These are phyloP conservation scores for Apodemia zela DNA, from an alignment of 2,888 invertebrate species.

Conservation along the genomic window DNA sequence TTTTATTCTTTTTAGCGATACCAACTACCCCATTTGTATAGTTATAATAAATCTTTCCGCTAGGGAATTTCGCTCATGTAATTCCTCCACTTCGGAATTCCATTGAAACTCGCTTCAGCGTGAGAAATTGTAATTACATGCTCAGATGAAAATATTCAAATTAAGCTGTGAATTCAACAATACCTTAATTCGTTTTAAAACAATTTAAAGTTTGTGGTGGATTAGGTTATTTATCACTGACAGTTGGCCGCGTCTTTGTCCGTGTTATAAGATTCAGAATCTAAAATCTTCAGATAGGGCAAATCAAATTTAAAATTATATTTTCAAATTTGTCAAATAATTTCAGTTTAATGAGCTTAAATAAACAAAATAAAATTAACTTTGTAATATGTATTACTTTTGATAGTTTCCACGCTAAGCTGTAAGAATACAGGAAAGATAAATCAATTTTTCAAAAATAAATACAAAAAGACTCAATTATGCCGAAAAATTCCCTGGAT, in stretches of 20 bases:
- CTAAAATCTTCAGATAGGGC: too few species aligned
- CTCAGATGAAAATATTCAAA: slow-evolving; percentile 53
- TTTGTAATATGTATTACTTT: too few species aligned
- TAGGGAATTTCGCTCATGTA: slow-evolving; percentile 30
- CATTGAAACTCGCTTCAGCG: slow-evolving; percentile 39
- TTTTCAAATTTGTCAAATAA: too few species aligned
- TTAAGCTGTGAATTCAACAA: slow-evolving; percentile 43
- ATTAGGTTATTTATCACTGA: slow-evolving; percentile 9
- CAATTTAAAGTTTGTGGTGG: slow-evolving; percentile 14
- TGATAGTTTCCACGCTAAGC: too few species aligned
- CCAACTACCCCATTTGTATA: slow-evolving; percentile 14
- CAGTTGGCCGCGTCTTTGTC: neutral
- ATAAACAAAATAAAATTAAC: too few species aligned
- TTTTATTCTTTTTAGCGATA: neutral
- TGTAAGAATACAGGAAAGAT: too few species aligned
- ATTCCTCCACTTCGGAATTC: slow-evolving; percentile 33
- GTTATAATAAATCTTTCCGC: slow-evolving; percentile 27
- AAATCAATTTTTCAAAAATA: too few species aligned
- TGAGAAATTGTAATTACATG: slow-evolving; percentile 45
- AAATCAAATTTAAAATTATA: too few species aligned
- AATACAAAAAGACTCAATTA: too few species aligned
- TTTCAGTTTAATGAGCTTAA: too few species aligned
- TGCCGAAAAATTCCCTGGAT: too few species aligned
- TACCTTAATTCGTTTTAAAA: slow-evolving; percentile 26
- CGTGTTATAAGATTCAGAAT: too few species aligned